phyloP scores from a whole-genome alignment of 2,113 vertebrate genomes.

The Trinectes maculatus region DNA sequence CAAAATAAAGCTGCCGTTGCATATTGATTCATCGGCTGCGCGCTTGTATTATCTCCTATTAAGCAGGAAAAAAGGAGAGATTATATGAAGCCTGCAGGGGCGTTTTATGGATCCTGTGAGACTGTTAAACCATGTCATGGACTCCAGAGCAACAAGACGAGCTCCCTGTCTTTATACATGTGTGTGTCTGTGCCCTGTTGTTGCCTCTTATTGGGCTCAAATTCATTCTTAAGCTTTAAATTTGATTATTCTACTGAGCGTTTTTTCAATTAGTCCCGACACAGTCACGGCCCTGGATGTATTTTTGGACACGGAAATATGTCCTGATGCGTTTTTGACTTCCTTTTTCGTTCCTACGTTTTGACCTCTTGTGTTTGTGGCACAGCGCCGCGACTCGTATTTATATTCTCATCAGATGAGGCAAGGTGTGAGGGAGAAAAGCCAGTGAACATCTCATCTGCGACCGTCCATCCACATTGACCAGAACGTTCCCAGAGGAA shows the following conservation, averaged over 20 bases:
- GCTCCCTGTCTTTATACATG: slow-evolving; percentile 22
- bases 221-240: slow-evolving; percentile 79
- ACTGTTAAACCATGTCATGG: slow-evolving; percentile 80
- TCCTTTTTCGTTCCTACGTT: no score
- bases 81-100: slow-evolving; percentile 79
- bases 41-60: slow-evolving; percentile 83
- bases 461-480: slow-evolving; percentile 9
- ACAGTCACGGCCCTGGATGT: slow-evolving; percentile 44
- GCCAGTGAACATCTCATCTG: background rate
- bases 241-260: slow-evolving; percentile 79
- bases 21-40: slow-evolving; percentile 80
- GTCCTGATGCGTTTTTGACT: no score
- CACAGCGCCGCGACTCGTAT: background rate
- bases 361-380: background rate
- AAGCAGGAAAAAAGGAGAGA: slow-evolving; percentile 74
- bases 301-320: slow-evolving; percentile 11
- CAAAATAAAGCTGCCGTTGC: slow-evolving; percentile 81
- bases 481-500: slow-evolving; percentile 1
- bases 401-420: background rate
- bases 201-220: slow-evolving; percentile 50
- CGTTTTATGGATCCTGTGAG: slow-evolving; percentile 78
- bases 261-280: slow-evolving; percentile 81
- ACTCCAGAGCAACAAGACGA: slow-evolving; percentile 72
- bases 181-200: slow-evolving; percentile 13
- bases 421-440: slow-evolving; percentile 23